Base-by-base conservation (phyloP, 1,140 invertebrate genomes). In the Mycetomoellerius zeteki region DNA sequence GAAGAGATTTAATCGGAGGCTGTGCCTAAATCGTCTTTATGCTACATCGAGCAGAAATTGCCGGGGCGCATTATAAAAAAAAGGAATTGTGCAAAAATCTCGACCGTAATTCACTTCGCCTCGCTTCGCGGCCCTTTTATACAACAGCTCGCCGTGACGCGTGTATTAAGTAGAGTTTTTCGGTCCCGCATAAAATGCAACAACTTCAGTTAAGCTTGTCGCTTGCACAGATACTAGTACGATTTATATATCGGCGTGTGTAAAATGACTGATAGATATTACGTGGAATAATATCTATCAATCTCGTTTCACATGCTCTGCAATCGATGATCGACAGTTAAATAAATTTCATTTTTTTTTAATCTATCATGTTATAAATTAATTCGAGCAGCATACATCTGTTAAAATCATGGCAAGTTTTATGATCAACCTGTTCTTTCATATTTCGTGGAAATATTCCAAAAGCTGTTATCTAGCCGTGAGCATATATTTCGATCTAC, bases 41-140 rank as follows among this genome's bases (percentile, higher is more conserved):
- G 90, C 89, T 92, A 82, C 86, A 88, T 88, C 87, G 58, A 93
- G 90, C 86, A 81, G 78, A 90, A 91, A 89, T 89, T 37, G 78
- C 10, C 73, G 8, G 69, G 72, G 14, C 21, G 67, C 64, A 86
- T 92, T 88, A 86, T 86, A 90, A 84, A 89, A 89, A 90, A 43
- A 43, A 85, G 80, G 60, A 87, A 84, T 24, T n/a, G 80, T 37
- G 60, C 24, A 37, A 43, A 60, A 73, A 69, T 78, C 27, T 58
- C 50, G 65, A 43, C 19, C 24, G 43, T 37, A 16, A 33, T 52
- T 54, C 62, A 21, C 47, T 27, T 33, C 54, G 12, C 30, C 27
- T 76, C 60, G 43, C 43, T 58, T 82, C 50, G 33, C 50, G 64
- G 7, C 6, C 30, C 43, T 85, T 77, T 78, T 47, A 37, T 67